Percentiles rank a stretch among this genome's conserved stretches.
Evolutionary conservation across 2,113 vertebrate genomes (phyloP).

Genomic region (rat (Rattus norvegicus)): DNA sequence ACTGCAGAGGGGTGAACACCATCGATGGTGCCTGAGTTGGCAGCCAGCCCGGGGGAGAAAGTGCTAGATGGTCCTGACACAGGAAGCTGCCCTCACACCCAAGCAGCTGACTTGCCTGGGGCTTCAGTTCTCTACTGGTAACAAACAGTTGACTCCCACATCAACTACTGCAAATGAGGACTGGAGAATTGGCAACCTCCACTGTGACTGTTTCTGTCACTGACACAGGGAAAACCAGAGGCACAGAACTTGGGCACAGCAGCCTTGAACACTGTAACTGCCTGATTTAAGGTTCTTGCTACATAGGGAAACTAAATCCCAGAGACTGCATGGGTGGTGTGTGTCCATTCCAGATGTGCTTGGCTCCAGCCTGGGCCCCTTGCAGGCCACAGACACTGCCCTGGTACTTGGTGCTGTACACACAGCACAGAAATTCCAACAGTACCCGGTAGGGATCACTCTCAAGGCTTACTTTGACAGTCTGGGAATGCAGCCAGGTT

Average conservation of each 20-base stretch:
- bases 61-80: background rate
- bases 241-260: background rate
- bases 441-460: background rate
- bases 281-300: background rate
- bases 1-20: background rate
- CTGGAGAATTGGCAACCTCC: background rate
- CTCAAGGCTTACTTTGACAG: background rate
- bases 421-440: background rate
- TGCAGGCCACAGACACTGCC: background rate
- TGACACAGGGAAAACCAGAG: background rate
- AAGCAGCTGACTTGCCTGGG: background rate
- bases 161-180: background rate
- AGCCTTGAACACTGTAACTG: background rate
- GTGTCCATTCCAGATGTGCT: background rate
- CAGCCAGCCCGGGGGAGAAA: background rate
- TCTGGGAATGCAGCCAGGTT: background rate
- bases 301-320: background rate
- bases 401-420: background rate
- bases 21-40: background rate
- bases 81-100: background rate
- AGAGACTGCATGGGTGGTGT: background rate
- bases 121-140: background rate
- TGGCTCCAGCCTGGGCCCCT: background rate
- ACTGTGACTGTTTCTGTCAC: background rate
- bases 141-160: background rate